Base-by-base conservation (phyloP, 2,888 invertebrate species). In the Tryphoninae sp. region DNA sequence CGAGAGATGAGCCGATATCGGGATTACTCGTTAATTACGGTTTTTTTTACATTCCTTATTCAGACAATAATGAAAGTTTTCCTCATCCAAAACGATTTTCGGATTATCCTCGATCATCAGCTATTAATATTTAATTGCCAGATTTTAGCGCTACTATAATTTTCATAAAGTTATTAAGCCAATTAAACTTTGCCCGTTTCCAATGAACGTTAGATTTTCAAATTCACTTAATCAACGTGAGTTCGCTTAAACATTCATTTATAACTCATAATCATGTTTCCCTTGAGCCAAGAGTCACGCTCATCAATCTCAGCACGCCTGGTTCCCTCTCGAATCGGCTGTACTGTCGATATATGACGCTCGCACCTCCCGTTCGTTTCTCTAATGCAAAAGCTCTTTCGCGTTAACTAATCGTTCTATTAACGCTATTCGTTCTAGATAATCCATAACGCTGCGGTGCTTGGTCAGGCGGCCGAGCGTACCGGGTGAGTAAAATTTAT, bases 361-460 rank as follows among this genome's bases (percentile, higher is more conserved):
- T 23, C 61, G 23, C 13, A 49, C 16, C 58, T 40, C 13, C n/a
- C 8, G 8, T 58, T 13, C 23, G 11, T 59, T 55, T 59, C 59
- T 55, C 69, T 64, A 71, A 71, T 58, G 71, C 71, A 11, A 49
- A 53, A 64, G 49, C 3, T 23, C 6, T 71, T 23, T 9, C 45
- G 51, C 53, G 33, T 80, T 65, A n/a, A 84, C 69, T 84, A 85
- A 85, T 76, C 26, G 68, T 16, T 75, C 78, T 53, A 81, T 82
- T 80, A 80, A 83, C 83, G 82, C 80, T 88, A 55, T 76, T 90
- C 86, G 84, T 93, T 93, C n/a, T 92, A 95, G 95, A 95, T 95
- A 93, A 95, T 95, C 90, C 95, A 95, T 91, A 94, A 93, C 91
- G 93, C 93, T 85, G 90, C 93, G 83, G 92, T 93, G 86, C 90